phyloP scores from a whole-genome alignment of 2,113 vertebrate genomes.

The Hyla sarda region DNA sequence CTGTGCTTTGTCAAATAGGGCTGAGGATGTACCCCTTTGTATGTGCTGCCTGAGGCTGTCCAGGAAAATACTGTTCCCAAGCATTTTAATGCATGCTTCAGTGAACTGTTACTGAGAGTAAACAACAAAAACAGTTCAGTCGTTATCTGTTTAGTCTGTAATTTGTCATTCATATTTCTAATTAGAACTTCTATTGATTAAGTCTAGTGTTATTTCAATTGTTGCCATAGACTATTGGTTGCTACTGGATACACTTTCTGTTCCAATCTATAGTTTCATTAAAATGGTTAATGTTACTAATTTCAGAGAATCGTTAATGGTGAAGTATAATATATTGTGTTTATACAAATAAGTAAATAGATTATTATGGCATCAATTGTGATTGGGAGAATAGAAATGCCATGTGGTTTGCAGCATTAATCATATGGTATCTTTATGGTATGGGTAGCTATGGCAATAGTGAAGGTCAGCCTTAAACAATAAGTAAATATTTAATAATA shows the following conservation, averaged over 20 bases:
- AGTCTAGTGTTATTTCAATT: too few species aligned
- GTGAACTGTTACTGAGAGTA: background rate
- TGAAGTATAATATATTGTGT: background rate
- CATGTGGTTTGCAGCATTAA: too few species aligned
- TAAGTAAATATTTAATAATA: too few species aligned
- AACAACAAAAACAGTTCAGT: background rate
- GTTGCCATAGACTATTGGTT: background rate
- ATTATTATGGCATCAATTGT: too few species aligned
- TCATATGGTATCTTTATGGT: too few species aligned
- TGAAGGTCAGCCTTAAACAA: too few species aligned
- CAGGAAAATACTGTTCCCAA: background rate
- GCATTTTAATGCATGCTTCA: background rate
- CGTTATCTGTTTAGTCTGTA: background rate
- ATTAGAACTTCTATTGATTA: background rate
- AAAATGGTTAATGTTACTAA: background rate
- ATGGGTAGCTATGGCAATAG: too few species aligned
- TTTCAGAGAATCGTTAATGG: background rate
- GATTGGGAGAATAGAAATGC: too few species aligned
- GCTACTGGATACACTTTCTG: background rate
- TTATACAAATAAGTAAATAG: too few species aligned
- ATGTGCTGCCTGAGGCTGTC: too few species aligned
- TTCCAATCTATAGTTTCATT: background rate
- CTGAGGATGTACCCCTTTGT: too few species aligned
- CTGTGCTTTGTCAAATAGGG: too few species aligned
- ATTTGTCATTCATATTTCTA: conserved; percentile 10